A percentile compares a stretch with the other conserved stretches of the same genome.
Evolutionary conservation across 2,888 invertebrate species (phyloP).

Genomic region (Brachyptera putata): DNA sequence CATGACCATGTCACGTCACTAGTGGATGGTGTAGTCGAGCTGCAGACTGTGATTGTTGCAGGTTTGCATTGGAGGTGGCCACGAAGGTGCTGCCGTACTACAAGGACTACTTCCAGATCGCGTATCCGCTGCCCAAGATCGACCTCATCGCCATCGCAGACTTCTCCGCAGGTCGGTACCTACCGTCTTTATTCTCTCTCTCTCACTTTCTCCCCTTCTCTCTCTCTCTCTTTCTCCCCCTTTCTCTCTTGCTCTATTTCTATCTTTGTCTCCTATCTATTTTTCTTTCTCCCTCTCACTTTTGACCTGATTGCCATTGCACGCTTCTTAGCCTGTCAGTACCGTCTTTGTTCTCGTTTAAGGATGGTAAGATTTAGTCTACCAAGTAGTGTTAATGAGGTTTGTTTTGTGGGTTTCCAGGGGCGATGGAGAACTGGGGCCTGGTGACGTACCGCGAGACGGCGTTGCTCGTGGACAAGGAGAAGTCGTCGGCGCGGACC

Average conservation of each 20-base stretch:
- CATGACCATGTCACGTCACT: too few species aligned
- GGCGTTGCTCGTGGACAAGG: constrained; percentile 82
- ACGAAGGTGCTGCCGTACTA: constrained; percentile 89
- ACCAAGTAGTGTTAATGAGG: too few species aligned
- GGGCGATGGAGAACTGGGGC: constrained; percentile 99
- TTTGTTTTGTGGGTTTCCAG: too few species aligned
- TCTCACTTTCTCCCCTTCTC: background rate
- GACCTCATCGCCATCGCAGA: constrained; percentile 95
- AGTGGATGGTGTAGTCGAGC: too few species aligned
- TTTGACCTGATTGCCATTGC: too few species aligned
- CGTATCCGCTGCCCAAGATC: constrained; percentile 93
- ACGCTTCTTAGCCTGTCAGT: too few species aligned
- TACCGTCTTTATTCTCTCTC: background rate
- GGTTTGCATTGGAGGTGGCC: constrained; percentile 90
- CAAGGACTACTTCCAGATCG: constrained; percentile 90
- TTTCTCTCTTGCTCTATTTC: too few species aligned
- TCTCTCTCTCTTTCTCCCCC: background rate
- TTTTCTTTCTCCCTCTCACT: too few species aligned
- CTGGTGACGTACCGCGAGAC: constrained; percentile 69
- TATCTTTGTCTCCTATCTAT: too few species aligned
- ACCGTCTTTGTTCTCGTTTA: too few species aligned
- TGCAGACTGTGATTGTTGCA: too few species aligned
- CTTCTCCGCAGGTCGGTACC: constrained; percentile 70
- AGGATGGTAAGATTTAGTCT: too few species aligned
- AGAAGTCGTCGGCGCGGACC: constrained; percentile 79